Conservation (phyloP, 1,140 invertebrate genomes). For the Drosophila saltans region DNA sequence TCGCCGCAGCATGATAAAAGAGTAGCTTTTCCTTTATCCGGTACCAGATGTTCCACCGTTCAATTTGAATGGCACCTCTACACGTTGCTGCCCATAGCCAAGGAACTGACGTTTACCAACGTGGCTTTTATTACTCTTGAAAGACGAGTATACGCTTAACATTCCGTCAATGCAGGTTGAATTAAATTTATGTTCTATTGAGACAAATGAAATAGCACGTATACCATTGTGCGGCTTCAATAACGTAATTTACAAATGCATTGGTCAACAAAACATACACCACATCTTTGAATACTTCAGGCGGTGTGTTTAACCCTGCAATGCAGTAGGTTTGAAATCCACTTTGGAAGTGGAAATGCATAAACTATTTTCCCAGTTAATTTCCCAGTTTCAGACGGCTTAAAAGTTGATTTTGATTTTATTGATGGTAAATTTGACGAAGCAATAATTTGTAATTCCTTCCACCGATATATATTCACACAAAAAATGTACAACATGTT, state of each 20-base stretch:
- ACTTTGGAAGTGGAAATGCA: constrained; percentile 50
- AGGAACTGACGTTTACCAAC: too few relatives aligned
- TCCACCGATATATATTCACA: constrained; percentile 69
- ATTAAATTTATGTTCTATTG: too few relatives aligned
- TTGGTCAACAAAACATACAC: too few relatives aligned
- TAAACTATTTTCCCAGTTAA: constrained; percentile 37
- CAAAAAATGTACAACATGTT: constrained; percentile 38
- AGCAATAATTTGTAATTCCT: constrained; percentile 58
- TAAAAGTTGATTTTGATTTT: constrained; percentile 27
- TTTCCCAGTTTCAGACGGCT: constrained; percentile 44
- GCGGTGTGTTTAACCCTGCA: background rate
- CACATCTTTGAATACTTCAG: constrained; percentile 65
- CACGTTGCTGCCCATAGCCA: too few relatives aligned
- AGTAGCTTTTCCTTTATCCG: constrained; percentile 55
- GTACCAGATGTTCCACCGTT: constrained; percentile 50
- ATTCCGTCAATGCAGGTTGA: too few relatives aligned
- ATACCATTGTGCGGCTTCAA: too few relatives aligned
- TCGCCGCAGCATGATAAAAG: too few relatives aligned
- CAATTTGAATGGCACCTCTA: constrained; percentile 64
- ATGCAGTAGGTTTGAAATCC: constrained; percentile 49
- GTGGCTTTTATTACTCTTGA: too few relatives aligned
- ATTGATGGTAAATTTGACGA: constrained; percentile 34
- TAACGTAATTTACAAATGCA: too few relatives aligned
- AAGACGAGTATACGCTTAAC: too few relatives aligned
- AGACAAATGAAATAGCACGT: too few relatives aligned